A percentile compares a stretch with the other conserved stretches of the same genome.
phyloP scores from a whole-genome alignment of 2,888 invertebrate genomes.

The Dinocampus coccinellae region DNA sequence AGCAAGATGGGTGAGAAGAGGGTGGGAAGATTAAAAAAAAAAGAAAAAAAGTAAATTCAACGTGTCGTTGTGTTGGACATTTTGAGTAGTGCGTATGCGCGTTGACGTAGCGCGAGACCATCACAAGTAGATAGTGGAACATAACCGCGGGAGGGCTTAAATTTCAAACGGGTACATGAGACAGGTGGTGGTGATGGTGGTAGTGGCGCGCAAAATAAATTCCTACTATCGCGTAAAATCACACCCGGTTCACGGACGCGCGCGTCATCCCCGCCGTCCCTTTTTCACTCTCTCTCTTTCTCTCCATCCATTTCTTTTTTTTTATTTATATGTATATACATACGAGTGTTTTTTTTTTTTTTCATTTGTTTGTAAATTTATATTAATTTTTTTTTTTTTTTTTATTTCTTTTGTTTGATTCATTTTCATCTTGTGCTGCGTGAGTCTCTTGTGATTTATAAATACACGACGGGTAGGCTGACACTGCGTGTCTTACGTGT shows the following conservation, averaged over 20 bases:
- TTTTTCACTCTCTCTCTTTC: constrained; percentile 2
- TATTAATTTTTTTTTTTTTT: too few species aligned
- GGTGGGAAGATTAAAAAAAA: too few species aligned
- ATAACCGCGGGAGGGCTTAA: constrained; percentile 40
- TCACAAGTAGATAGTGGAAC: constrained; percentile 12
- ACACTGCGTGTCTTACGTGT: constrained; percentile 38
- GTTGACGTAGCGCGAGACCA: background rate
- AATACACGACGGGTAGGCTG: constrained; percentile 31
- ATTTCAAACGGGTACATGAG: constrained; percentile 43
- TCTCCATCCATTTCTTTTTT: constrained; percentile 11
- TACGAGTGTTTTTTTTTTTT: background rate
- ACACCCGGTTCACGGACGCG: constrained; percentile 25
- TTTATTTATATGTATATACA: background rate
- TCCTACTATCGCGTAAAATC: constrained; percentile 54
- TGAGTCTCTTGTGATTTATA: constrained; percentile 14
- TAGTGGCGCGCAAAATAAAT: too few species aligned
- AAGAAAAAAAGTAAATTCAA: constrained; percentile 5
- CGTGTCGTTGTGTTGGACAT: background rate
- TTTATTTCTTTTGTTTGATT: background rate
- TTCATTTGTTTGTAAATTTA: constrained; percentile 1
- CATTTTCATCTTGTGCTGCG: background rate
- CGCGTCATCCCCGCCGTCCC: too few species aligned
- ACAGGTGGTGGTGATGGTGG: constrained; percentile 49
- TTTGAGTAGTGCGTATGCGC: background rate
- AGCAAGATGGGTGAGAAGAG: too few species aligned